phyloP scores from a whole-genome alignment of 2,797 vertebrate genomes.

The Heliangelus exortis region DNA sequence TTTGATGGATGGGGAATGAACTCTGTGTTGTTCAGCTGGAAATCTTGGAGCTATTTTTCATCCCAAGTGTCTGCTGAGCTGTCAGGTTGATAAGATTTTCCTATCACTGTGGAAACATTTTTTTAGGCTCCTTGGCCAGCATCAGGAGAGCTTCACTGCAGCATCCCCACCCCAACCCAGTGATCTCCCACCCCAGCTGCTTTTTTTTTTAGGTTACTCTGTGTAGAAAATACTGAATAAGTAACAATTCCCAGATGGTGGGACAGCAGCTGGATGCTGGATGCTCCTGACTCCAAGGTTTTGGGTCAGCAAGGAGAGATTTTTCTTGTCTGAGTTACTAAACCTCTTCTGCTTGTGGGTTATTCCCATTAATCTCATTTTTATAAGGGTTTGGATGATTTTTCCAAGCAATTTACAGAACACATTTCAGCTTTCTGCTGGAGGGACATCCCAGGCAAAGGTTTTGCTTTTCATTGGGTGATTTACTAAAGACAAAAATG shows the following conservation, averaged over 20 bases:
- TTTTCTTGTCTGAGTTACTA: not conserved
- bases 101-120: slow-evolving; percentile 70
- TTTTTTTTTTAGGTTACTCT: not conserved
- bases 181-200: not conserved
- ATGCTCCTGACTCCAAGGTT: not conserved
- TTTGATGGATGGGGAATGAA: slow-evolving; percentile 61
- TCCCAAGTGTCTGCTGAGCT: slow-evolving; percentile 39
- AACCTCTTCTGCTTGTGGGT: not conserved
- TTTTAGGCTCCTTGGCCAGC: slow-evolving; percentile 11
- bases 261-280: not conserved
- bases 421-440: not conserved
- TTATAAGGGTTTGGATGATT: not conserved
- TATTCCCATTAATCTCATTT: not conserved
- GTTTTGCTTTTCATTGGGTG: not conserved
- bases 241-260: not conserved
- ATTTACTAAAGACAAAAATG: not conserved
- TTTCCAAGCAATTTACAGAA: not conserved
- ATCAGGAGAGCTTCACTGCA: slow-evolving; percentile 9
- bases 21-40: slow-evolving; percentile 51
- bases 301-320: too few relatives aligned
- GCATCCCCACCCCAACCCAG: not conserved
- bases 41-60: slow-evolving; percentile 66
- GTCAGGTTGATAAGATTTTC: slow-evolving; percentile 75
- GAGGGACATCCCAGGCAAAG: not conserved
- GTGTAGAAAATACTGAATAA: not conserved